A percentile compares a stretch with the other conserved stretches of the same genome.
These are phyloP conservation scores for Channa striata DNA, from an alignment of 2,797 vertebrate genomes.

Conservation along the genomic window DNA sequence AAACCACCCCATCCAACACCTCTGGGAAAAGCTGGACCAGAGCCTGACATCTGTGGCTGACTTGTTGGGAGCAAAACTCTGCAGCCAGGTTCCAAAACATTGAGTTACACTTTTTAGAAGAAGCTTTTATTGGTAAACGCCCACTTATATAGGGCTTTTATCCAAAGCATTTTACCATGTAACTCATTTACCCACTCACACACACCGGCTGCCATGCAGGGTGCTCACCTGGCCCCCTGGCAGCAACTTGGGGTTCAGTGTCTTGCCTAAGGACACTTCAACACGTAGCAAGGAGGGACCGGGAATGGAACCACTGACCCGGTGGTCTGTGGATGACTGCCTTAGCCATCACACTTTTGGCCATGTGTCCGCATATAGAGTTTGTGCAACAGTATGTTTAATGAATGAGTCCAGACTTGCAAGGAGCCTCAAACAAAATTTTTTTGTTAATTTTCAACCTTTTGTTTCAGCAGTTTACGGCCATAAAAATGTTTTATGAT, in stretches of 20 bases:
- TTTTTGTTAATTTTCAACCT: conserved; percentile 6
- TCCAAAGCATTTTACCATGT: too few relatives aligned
- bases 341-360: background rate
- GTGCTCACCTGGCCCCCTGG: too few relatives aligned
- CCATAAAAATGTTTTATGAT: conserved; percentile 57
- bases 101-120: background rate
- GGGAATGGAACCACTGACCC: too few relatives aligned
- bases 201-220: too few relatives aligned
- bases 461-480: conserved; percentile 45
- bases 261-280: too few relatives aligned
- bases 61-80: background rate
- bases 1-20: background rate
- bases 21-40: background rate
- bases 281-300: too few relatives aligned
- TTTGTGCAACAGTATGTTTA: background rate
- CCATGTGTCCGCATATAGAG: background rate
- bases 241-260: too few relatives aligned
- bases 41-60: background rate
- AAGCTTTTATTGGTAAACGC: too few relatives aligned
- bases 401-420: background rate
- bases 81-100: background rate
- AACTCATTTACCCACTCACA: too few relatives aligned
- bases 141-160: too few relatives aligned
- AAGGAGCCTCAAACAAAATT: conserved; percentile 22
- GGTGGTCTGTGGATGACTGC: too few relatives aligned